Conservation (phyloP, 2,888 invertebrate genomes). For the Brenthis daphne region DNA sequence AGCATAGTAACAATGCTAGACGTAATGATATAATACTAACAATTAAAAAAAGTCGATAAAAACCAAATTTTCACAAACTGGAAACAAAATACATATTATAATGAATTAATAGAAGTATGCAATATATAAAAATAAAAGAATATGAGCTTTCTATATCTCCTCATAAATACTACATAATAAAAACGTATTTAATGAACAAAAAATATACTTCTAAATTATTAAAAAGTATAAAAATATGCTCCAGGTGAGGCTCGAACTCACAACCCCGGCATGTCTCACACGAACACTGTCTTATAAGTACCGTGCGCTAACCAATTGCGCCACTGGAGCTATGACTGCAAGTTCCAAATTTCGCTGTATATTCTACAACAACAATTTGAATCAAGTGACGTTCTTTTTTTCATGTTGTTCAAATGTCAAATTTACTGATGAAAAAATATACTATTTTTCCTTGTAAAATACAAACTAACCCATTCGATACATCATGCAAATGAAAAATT, state of each 20-base stretch:
- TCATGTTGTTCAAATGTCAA: conserved; percentile 40
- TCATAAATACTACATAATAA: neutral
- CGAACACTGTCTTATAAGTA: conserved; percentile 99
- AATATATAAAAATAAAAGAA: too few relatives aligned
- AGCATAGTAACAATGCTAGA: too few relatives aligned
- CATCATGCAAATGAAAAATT: neutral
- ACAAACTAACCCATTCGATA: neutral
- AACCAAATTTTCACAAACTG: too few relatives aligned
- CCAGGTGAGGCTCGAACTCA: conserved; percentile 99
- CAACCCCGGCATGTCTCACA: conserved; percentile 99
- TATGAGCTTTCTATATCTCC: too few relatives aligned
- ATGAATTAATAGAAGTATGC: too few relatives aligned
- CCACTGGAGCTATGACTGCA: conserved; percentile 92
- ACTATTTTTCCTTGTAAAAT: neutral
- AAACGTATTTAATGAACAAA: neutral
- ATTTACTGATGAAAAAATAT: neutral
- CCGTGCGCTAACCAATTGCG: conserved; percentile 99
- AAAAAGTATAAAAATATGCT: conserved; percentile 83
- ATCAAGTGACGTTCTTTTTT: conserved; percentile 67
- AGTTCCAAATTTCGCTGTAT: conserved; percentile 51
- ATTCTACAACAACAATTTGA: conserved; percentile 46
- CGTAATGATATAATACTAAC: too few relatives aligned
- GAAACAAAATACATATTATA: too few relatives aligned
- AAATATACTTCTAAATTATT: neutral
- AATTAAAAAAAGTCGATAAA: too few relatives aligned